Conservation (phyloP, 2,888 invertebrate genomes). For the Leucophenga montana region DNA sequence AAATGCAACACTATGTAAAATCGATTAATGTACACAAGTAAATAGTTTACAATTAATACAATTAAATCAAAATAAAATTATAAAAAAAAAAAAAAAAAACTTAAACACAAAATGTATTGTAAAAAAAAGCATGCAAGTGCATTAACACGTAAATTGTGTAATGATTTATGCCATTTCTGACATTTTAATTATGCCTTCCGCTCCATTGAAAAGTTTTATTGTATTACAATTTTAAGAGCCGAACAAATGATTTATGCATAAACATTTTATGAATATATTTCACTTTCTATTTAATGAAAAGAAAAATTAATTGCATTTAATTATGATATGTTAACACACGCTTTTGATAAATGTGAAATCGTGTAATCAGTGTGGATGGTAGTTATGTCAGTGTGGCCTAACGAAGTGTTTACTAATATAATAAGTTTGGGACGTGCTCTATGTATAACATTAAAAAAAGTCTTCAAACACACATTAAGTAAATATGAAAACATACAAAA, state of each 20-base stretch:
- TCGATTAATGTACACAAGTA: background rate
- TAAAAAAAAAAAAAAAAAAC: background rate
- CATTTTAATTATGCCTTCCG: constrained; percentile 22
- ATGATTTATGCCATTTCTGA: constrained; percentile 5
- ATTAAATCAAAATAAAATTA: constrained; percentile 6
- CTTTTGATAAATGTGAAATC: background rate
- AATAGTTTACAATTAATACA: constrained; percentile 6
- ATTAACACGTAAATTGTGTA: constrained; percentile 10
- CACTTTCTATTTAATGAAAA: background rate
- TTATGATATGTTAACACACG: background rate
- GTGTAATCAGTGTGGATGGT: no score
- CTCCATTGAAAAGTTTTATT: background rate
- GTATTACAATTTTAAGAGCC: background rate
- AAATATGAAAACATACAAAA: no score
- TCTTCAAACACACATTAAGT: no score
- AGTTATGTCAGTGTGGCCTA: no score
- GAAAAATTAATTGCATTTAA: constrained; percentile 10
- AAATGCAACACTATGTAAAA: no score
- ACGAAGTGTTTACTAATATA: no score
- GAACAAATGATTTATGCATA: background rate
- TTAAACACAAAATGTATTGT: no score
- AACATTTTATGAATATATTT: background rate
- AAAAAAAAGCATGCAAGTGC: background rate
- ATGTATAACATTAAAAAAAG: no score
- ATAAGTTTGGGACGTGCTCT: no score